These are phyloP conservation scores for Perccottus glenii DNA, from an alignment of 2,113 vertebrate genomes.

Conservation along the genomic window DNA sequence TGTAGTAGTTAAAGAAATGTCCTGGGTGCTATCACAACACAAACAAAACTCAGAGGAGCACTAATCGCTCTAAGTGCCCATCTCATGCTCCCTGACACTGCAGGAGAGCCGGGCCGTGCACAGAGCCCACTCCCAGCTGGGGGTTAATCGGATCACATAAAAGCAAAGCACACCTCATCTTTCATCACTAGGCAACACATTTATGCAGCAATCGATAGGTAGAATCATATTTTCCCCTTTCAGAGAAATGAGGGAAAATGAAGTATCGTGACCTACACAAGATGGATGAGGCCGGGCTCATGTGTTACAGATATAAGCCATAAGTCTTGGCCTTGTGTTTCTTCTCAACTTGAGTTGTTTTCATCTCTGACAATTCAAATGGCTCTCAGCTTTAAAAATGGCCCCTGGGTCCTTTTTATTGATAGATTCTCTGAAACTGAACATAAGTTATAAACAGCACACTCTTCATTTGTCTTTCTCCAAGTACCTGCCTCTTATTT, in stretches of 20 bases:
- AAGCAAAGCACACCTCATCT: constrained; percentile 72
- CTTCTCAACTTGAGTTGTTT: constrained; percentile 48
- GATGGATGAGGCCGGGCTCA: constrained; percentile 53
- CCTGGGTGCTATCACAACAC: constrained; percentile 47
- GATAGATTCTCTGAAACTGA: constrained; percentile 31
- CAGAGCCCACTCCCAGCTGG: constrained; percentile 47
- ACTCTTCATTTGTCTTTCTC: constrained; percentile 9
- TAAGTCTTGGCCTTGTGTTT: constrained; percentile 40
- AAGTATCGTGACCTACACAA: constrained; percentile 57
- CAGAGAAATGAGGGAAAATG: constrained; percentile 70
- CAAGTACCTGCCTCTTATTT: constrained; percentile 32
- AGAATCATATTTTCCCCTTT: constrained; percentile 74
- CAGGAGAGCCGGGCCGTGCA: constrained; percentile 40
- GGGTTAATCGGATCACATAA: constrained; percentile 75
- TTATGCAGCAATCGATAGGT: constrained; percentile 70
- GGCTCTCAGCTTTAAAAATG: constrained; percentile 31
- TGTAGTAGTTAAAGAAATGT: constrained; percentile 53
- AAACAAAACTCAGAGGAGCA: constrained; percentile 63
- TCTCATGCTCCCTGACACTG: constrained; percentile 60
- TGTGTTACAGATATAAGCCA: constrained; percentile 47
- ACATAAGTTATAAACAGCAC: constrained; percentile 29
- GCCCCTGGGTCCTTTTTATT: constrained; percentile 44
- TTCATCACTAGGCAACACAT: constrained; percentile 75
- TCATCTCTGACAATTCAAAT: constrained; percentile 36
- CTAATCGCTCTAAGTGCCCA: constrained; percentile 70